Evolutionary conservation across 2,888 invertebrate genomes (phyloP), one percentile per base, ranked within the genome.

Genomic region (Pyrochroa serraticornis): DNA sequence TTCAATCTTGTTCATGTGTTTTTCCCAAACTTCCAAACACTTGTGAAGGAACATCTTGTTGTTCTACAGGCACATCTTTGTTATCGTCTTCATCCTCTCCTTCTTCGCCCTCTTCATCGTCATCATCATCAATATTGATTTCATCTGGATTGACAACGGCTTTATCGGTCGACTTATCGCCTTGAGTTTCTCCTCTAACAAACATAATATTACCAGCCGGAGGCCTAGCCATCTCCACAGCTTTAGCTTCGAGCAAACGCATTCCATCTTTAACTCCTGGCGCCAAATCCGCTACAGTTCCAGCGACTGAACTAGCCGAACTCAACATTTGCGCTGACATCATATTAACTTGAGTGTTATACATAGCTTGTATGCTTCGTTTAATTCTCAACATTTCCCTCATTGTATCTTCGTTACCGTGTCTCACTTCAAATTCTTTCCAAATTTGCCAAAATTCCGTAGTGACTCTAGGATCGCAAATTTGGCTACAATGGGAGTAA

Each of bases 401-500:
- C 88, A 99, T 95, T 0, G 99, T 99, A 75, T 99, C 99, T 79
- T 99, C 98, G 81, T 99, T 99, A 9, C 99, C 99, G 80, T 99
- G 98, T 43, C 94, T 87, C 10, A 98, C 94, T 82, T 99, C 99
- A 82, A 99, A 99, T 73, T 98, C 97, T 78, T 97, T 97, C 99
- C 99, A 99, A 1, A 93, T 93, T 75, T 95, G 93, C 98, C 99
- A 99, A 79, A 99, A 99, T 53, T 93, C 91, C 0, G 88, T 87
- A 3, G 95, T 94, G 6, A 97, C 96, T 76, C 99, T 87, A 1
- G 99, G 99, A 83, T 99, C 99, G 80, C 97, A 98, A 80, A 98
- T 95, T 84, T 99, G 98, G 70, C 97, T 96, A 75, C 97, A 97
- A 79, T 99, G 97, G 0, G 93, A 92, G 77, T 98, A 99, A 71